A percentile compares a stretch with the other conserved stretches of the same genome.
Evolutionary conservation across 2,797 vertebrate genomes (phyloP).

Genomic region (Lutjanus campechanus): DNA sequence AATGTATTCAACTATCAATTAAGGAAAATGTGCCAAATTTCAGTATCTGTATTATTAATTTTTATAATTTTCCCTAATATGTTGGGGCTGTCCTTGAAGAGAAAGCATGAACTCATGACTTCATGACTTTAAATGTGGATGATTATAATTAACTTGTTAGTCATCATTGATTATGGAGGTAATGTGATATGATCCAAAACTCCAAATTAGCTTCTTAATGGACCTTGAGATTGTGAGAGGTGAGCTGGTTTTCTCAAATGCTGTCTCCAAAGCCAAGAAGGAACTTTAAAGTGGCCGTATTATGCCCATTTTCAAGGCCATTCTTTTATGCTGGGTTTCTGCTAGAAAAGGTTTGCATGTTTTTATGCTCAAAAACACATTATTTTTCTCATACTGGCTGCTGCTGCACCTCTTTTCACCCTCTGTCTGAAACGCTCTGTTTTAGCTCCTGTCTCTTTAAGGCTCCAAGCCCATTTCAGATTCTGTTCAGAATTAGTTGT

Average conservation of each 20-base stretch:
- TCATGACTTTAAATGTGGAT: neutral
- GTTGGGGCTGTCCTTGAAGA: neutral
- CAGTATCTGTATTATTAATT: neutral
- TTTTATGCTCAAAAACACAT: too few species aligned
- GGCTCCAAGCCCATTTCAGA: too few species aligned
- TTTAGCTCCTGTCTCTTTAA: too few species aligned
- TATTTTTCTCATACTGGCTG: too few species aligned
- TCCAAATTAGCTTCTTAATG: slow-evolving; percentile 13
- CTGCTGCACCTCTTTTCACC: too few species aligned
- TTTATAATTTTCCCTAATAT: neutral
- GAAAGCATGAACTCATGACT: slow-evolving; percentile 2
- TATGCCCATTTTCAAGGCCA: too few species aligned
- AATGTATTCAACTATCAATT: too few species aligned
- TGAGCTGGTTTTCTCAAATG: neutral
- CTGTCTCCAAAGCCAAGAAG: neutral
- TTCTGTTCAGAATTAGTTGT: too few species aligned
- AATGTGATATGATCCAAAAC: slow-evolving; percentile 9
- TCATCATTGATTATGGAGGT: slow-evolving; percentile 15
- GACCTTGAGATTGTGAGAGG: slow-evolving; percentile 2
- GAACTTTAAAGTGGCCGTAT: neutral
- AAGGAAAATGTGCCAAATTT: too few species aligned
- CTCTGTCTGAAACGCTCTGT: too few species aligned
- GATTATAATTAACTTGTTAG: slow-evolving; percentile 21
- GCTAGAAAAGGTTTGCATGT: too few species aligned
- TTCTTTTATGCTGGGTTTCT: too few species aligned